These are phyloP conservation scores for Mylabris sibirica DNA, from an alignment of 2,888 invertebrate genomes.

Conservation along the genomic window DNA sequence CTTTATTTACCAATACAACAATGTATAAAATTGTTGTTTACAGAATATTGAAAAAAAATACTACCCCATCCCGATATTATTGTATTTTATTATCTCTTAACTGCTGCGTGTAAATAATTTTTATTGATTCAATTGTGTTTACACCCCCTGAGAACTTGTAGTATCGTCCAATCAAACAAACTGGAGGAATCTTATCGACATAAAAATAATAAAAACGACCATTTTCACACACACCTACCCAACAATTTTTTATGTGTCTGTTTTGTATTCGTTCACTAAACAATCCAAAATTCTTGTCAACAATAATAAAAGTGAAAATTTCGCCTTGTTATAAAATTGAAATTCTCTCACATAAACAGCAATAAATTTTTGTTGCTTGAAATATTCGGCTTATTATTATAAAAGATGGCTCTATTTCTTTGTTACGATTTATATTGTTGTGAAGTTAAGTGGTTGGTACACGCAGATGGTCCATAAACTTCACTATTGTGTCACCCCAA, in stretches of 20 bases:
- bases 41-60: not conserved
- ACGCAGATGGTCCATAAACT: slow-evolving; percentile 13
- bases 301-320: slow-evolving; percentile 8
- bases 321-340: not conserved
- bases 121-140: slow-evolving; percentile 1
- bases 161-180: not conserved
- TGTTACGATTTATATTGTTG: slow-evolving; percentile 13
- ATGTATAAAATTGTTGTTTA: slow-evolving; percentile 4
- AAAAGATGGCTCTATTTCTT: not conserved
- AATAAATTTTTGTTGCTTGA: not conserved
- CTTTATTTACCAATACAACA: slow-evolving; percentile 1
- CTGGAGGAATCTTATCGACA: not conserved
- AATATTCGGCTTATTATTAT: slow-evolving; percentile 1
- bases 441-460: slow-evolving; percentile 9
- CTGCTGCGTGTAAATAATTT: slow-evolving; percentile 11
- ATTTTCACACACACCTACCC: slow-evolving; percentile 8
- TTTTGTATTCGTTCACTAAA: not conserved
- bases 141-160: not conserved
- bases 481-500: slow-evolving; percentile 10
- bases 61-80: not conserved
- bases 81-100: not conserved
- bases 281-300: slow-evolving; percentile 4
- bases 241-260: not conserved
- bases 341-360: not conserved
- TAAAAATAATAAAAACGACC: not conserved